A percentile compares a stretch with the other conserved stretches of the same genome.
These are phyloP conservation scores for Zygogramma bicolorata DNA, from an alignment of 2,888 invertebrate genomes.

Conservation along the genomic window DNA sequence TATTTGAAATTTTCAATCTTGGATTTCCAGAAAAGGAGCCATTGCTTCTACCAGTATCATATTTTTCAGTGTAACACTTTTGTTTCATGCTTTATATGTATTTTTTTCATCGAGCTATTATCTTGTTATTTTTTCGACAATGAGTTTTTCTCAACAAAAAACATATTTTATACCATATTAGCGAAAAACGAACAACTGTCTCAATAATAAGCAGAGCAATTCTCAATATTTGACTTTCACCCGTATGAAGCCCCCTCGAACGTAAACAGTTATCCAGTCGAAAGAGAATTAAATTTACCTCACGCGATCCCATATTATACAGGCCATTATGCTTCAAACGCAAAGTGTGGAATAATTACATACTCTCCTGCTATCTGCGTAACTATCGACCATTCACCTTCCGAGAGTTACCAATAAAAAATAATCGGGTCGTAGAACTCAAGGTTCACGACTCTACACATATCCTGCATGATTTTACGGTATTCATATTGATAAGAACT, in stretches of 20 bases:
- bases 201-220: not conserved
- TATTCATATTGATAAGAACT: too few species aligned
- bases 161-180: not conserved
- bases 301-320: constrained; percentile 2
- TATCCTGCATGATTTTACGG: too few species aligned
- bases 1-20: too few species aligned
- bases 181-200: not conserved
- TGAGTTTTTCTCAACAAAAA: not conserved
- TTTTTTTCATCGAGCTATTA: too few species aligned
- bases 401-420: not conserved
- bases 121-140: not conserved
- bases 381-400: not conserved
- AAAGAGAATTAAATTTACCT: not conserved
- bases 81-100: too few species aligned
- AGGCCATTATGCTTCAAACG: not conserved
- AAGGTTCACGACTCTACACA: too few species aligned
- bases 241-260: not conserved
- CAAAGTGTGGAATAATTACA: not conserved
- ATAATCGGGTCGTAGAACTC: not conserved
- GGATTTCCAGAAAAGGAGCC: too few species aligned
- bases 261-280: not conserved
- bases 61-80: too few species aligned
- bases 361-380: not conserved
- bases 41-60: too few species aligned
- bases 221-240: not conserved